Evolutionary conservation across 1,140 invertebrate genomes (phyloP).

Genomic region (Bombus confusus): DNA sequence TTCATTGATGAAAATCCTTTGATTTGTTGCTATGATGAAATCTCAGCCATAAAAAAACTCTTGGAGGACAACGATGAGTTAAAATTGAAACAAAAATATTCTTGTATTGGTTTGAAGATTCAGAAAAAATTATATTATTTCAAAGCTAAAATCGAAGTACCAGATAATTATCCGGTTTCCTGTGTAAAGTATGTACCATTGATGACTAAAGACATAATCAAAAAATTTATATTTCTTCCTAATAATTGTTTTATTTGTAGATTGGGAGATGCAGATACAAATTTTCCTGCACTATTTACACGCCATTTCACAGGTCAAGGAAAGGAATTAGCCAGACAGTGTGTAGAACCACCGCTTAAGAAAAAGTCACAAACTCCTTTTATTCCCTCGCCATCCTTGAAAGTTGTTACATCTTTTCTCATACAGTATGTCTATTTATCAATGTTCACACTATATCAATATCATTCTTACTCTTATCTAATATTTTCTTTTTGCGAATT

Average conservation of each 20-base stretch:
- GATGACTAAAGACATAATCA: background rate
- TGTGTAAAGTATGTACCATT: slow-evolving; percentile 82
- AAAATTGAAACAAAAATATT: slow-evolving; percentile 87
- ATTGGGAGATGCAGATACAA: slow-evolving; percentile 84
- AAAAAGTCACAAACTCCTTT: slow-evolving; percentile 83
- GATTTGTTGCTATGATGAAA: slow-evolving; percentile 89
- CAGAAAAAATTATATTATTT: slow-evolving; percentile 85
- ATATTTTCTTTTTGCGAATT: slow-evolving; percentile 17
- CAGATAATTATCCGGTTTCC: slow-evolving; percentile 86
- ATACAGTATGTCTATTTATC: slow-evolving; percentile 76
- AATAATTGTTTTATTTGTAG: slow-evolving; percentile 76
- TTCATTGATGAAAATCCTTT: slow-evolving; percentile 89
- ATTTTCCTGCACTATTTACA: slow-evolving; percentile 86
- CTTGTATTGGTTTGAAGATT: slow-evolving; percentile 85
- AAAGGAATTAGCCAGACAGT: slow-evolving; percentile 87
- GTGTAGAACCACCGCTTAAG: slow-evolving; percentile 87
- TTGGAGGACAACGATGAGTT: slow-evolving; percentile 83
- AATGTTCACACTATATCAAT: background rate
- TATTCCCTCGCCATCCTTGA: slow-evolving; percentile 85
- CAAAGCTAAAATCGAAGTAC: slow-evolving; percentile 84
- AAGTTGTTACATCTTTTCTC: slow-evolving; percentile 85
- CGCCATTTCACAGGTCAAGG: slow-evolving; percentile 86
- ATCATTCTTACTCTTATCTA: background rate
- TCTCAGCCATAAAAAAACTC: slow-evolving; percentile 85
- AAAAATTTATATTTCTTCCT: background rate